Evolutionary conservation across 2,888 invertebrate genomes (phyloP), one percentile per base, ranked within the genome.

Genomic region (Phalera bucephala): DNA sequence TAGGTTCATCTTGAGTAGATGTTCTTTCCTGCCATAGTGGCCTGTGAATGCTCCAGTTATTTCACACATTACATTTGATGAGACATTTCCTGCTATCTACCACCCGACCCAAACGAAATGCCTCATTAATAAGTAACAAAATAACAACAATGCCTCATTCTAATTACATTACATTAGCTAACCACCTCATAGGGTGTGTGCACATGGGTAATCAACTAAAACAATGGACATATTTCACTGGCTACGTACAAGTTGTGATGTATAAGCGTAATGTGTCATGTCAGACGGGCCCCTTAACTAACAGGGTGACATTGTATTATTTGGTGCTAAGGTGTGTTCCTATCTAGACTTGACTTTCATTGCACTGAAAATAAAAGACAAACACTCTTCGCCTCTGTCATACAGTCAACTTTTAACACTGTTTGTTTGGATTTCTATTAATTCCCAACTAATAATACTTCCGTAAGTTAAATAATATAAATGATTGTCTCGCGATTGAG

Each of bases 261-360:
- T 75, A 83, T 83, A 76, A 70, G 70, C 56, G 46, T 65, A 66
- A 83, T 83, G 69, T 69, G 73, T 84, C 80, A 83, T 72, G 75
- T 77, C 67, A 57, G 69, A 31, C 79, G 56, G 70, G 62, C 81
- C 80, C 72, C 61, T 59, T 52, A 63, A 71, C 68, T 70, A 61
- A 46, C 42, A 43, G 34, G 45, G 59, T 65, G 63, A 65, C 64
- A 53, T 52, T 43, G 40, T 40, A 45, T 5, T 25, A 10, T 11
- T 29, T 55, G 35, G 22, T 43, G 26, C 27, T 30, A 33, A 10
- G 47, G 61, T 34, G 2, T 38, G 12, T 23, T 54, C 10, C 36
- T 39, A 13, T 0, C n/a, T 27, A n/a, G 27, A 27, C 21, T 2
- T 21, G 2, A 17, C 5, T 17, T 3, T 17, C 17, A 17, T n/a